phyloP scores from a whole-genome alignment of 1,140 invertebrate genomes.

The Streblospio benedicti region DNA sequence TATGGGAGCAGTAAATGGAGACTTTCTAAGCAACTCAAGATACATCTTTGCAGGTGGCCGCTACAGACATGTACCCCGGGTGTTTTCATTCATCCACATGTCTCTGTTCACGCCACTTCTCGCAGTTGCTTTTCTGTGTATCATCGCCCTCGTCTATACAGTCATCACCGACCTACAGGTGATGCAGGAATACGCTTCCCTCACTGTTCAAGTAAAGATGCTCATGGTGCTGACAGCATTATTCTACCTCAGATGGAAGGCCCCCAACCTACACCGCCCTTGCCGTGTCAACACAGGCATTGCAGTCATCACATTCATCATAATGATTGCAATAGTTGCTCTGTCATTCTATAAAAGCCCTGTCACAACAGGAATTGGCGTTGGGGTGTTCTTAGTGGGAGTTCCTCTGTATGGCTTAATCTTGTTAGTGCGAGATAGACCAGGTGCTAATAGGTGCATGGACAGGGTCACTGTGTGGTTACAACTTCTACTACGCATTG shows the following conservation, averaged over 20 bases:
- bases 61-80: conserved; percentile 6
- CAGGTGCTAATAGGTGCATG: too few species aligned
- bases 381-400: neutral
- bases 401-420: too few species aligned
- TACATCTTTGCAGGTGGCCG: conserved; percentile 6
- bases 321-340: neutral
- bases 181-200: conserved; percentile 8
- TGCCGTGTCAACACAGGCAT: conserved; percentile 12
- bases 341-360: conserved; percentile 9
- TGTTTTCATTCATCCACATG: conserved; percentile 2
- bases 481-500: too few species aligned
- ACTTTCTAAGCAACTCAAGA: conserved; percentile 9
- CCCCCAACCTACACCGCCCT: conserved; percentile 7
- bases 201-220: conserved; percentile 6
- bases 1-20: conserved; percentile 11
- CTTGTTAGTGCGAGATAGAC: too few species aligned
- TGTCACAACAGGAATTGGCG: conserved; percentile 2
- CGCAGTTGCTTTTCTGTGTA: neutral
- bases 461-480: too few species aligned
- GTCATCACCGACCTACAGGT: conserved; percentile 4
- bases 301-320: neutral
- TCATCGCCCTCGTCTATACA: conserved; percentile 1
- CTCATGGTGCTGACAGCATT: conserved; percentile 1
- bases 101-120: neutral
- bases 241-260: conserved; percentile 18